Evolutionary conservation across 1,140 invertebrate species (phyloP), one percentile per base, ranked within the genome.

Genomic region (Drosophila carrolli): DNA sequence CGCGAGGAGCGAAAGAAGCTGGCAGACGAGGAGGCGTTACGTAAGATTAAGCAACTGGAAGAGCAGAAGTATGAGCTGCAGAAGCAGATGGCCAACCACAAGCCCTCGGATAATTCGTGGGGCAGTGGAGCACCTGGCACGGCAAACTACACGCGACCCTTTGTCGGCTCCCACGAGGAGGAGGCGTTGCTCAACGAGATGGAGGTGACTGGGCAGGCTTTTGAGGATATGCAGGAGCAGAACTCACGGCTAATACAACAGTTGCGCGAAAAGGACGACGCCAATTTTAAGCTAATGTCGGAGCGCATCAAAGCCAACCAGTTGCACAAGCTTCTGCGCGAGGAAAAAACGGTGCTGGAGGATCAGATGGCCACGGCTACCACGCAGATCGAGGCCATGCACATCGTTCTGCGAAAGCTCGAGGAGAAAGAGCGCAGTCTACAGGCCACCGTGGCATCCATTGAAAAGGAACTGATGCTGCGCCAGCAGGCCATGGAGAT

Each of bases 221-320:
- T 99, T 92, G 98, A 99, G 93, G 98, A 99, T 90, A 99, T 99
- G 98, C 98, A 99, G 93, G 98, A 99, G 91, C 98, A 99, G 93
- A 99, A 99, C 93, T 97, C 97, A 0, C 93, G 98, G 32, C 94
- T 99, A 10, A 97, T 99, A 54, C 98, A 99, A 84, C 98, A 99
- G 92, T 93, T 99, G 14, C 93, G 98, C 4, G 98, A 99, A 92
- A 99, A 99, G 90, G 99, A 99, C 92, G 98, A 99, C 92, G 98
- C 98, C 4, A 99, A 99, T 93, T 99, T 99, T 89, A 99, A 99
- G 93, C 95, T 99, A 0, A 99, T 99, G 98, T 98, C 98, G 0
- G 99, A 99, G 89, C 93, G 97, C 56, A 99, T 99, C 55, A 99
- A 99, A 93, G 97, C 98, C 5, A 99, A 99, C 93, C 98, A 99